A percentile compares a stretch with the other conserved stretches of the same genome.
phyloP scores from a whole-genome alignment of 2,113 vertebrate species.

The Rhabdornis inornatus region DNA sequence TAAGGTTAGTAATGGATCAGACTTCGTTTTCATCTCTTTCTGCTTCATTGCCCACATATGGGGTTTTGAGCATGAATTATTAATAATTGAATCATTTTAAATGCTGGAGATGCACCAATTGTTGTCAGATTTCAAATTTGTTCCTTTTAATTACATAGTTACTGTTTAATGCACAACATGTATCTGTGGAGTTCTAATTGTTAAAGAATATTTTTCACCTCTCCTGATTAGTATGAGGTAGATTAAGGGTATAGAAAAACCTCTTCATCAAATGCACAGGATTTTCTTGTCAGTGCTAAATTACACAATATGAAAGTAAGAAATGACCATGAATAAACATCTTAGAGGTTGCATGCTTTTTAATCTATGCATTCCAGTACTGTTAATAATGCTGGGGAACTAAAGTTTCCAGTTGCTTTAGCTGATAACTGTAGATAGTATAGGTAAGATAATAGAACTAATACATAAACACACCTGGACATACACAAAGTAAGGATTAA shows the following conservation, averaged over 20 bases:
- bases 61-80: conserved; percentile 85
- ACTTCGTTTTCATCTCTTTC: conserved; percentile 67
- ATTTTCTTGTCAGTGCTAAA: background rate
- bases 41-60: conserved; percentile 74
- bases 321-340: background rate
- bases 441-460: background rate
- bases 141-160: conserved; percentile 84
- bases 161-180: conserved; percentile 65
- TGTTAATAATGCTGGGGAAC: background rate
- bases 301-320: background rate
- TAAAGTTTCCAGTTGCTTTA: background rate
- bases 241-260: background rate
- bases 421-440: background rate
- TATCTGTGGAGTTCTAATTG: conserved; percentile 62
- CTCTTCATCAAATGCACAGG: background rate
- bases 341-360: background rate
- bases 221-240: background rate
- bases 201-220: conserved; percentile 44
- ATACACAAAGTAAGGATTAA: conserved; percentile 3
- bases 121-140: conserved; percentile 90
- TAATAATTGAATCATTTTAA: conserved; percentile 85
- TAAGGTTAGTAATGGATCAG: conserved; percentile 71
- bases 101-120: conserved; percentile 83
- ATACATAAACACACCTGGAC: background rate
- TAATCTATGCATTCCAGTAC: background rate